phyloP scores from a whole-genome alignment of 1,140 invertebrate genomes.

The Gonioctena quinquepunctata region DNA sequence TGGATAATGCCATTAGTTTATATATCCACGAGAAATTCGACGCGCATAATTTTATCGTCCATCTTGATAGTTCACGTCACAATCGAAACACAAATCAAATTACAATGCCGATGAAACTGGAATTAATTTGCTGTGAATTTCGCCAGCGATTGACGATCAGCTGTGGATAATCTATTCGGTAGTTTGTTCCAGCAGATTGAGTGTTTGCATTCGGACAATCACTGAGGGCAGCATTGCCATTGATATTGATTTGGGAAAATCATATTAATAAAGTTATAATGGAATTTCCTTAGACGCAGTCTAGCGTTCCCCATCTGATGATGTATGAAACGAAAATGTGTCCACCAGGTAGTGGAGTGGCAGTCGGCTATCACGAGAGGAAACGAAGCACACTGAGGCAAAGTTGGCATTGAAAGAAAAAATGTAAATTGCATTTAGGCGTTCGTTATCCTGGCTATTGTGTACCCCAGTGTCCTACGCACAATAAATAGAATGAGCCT shows the following conservation, averaged over 20 bases:
- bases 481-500: no score
- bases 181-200: not conserved
- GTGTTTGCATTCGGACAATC: not conserved
- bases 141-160: not conserved
- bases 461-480: no score
- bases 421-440: no score
- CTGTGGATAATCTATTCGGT: not conserved
- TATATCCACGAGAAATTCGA: not conserved
- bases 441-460: no score
- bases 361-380: no score
- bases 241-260: not conserved
- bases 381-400: no score
- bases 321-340: no score
- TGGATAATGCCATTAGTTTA: not conserved
- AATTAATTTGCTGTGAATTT: not conserved
- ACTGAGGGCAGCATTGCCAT: not conserved
- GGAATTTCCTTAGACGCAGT: no score
- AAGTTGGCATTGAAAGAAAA: no score
- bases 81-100: constrained; percentile 2
- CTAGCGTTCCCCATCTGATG: no score
- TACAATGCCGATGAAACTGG: not conserved
- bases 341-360: no score
- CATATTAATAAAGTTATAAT: no score
- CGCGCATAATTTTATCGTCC: not conserved
- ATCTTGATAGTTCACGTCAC: not conserved